Evolutionary conservation across 2,113 vertebrate genomes (phyloP), one percentile per base, ranked within the genome.

Genomic region (Oryzias melastigma): DNA sequence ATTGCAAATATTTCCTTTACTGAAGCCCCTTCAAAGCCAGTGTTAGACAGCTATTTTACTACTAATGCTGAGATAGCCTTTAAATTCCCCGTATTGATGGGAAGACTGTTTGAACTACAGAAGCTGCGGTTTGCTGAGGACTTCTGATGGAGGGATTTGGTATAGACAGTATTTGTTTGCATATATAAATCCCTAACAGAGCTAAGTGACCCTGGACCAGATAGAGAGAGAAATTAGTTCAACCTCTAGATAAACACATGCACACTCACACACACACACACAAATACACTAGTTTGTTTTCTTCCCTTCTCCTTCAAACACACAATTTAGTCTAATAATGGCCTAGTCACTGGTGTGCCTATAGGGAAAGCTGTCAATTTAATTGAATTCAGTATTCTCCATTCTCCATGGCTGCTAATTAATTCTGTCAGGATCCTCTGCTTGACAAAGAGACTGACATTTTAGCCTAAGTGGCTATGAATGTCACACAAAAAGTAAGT

Each of bases 321-420:
- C 68, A 54, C 65, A 51, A 29, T 81, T 84, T 78, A 71, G 84
- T 61, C 82, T 76, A 84, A 88, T 88, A 88, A 88, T 85, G 76
- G 76, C 84, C 72, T 80, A 78, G 83, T 72, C 79, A 83, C 81
- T 58, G 64, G 71, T 79, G 66, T 74, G 86, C 83, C 88, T 82
- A 80, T 86, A 78, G 85, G 85, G 73, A 57, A 86, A 84, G 85
- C 83, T 88, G 88, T 88, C 88, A 87, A 67, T 88, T 87, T 89
- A 88, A 89, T 89, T 89, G 85, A 88, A 88, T 85, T 80, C 78
- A 75, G 80, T 82, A 80, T 88, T 84, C 82, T 86, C 85, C 60
- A 66, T 86, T 86, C 78, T 83, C 80, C 80, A 83, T 76, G 75
- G 65, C 73, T 74, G 78, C 83, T 90, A 90, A 90, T 90, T 90